These are phyloP conservation scores for Folsomia candida DNA, from an alignment of 2,888 invertebrate species.

Conservation along the genomic window DNA sequence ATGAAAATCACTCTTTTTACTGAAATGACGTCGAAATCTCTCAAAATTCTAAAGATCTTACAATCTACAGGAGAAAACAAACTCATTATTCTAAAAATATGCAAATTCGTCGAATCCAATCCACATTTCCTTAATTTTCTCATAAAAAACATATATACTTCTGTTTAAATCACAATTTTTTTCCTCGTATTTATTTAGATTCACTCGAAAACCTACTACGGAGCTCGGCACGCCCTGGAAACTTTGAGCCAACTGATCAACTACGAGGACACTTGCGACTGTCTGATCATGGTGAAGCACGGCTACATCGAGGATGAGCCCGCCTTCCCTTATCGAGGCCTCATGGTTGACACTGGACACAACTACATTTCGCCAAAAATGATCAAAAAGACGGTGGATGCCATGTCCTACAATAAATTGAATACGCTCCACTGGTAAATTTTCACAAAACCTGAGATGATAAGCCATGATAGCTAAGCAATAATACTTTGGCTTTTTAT, in stretches of 20 bases:
- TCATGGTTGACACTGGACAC: constrained; percentile 83
- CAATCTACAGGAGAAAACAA: too few species aligned
- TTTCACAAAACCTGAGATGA: too few species aligned
- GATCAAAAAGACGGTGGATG: constrained; percentile 73
- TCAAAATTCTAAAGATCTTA: too few species aligned
- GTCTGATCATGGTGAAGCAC: constrained; percentile 63
- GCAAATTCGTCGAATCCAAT: too few species aligned
- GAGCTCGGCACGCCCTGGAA: constrained; percentile 74
- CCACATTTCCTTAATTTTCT: too few species aligned
- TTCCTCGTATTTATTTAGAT: constrained; percentile 50
- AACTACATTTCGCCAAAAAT: constrained; percentile 75
- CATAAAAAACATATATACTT: too few species aligned
- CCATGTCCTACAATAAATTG: constrained; percentile 82
- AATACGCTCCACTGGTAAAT: constrained; percentile 95
- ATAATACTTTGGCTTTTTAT: too few species aligned
- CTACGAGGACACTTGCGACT: constrained; percentile 51
- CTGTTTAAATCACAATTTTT: too few species aligned
- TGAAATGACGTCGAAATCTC: too few species aligned
- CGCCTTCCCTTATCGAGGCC: constrained; percentile 76
- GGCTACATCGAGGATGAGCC: constrained; percentile 75
- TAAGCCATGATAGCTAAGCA: neutral
- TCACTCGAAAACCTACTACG: constrained; percentile 60
- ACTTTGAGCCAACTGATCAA: constrained; percentile 70
- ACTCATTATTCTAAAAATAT: too few species aligned
- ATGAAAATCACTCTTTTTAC: too few species aligned